Base-by-base conservation (phyloP, 2,888 invertebrate species). In the Metellina segmentata region DNA sequence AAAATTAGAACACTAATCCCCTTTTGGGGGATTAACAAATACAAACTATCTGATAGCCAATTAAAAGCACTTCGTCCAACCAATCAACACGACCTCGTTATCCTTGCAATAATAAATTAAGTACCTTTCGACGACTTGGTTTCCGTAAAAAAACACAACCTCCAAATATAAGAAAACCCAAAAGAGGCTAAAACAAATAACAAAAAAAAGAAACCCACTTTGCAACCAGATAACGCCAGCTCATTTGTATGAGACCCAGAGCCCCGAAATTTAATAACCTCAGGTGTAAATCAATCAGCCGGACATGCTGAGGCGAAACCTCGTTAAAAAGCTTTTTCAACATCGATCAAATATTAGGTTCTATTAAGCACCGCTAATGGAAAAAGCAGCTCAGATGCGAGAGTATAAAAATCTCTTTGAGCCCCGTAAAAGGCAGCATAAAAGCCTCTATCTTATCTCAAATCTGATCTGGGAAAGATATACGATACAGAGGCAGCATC, bases 271-370 rank as follows among this genome's bases (percentile, higher is more conserved):
- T 81, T 87, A 87, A 87, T 81, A 87, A 81, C 72, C 72, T 52
- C 6, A 72, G 19, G n/a, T 52, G 81, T 87, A 87, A 87, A 87
- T 87, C 79, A 87, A 87, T 87, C 87, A 81, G 69, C 13, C n/a
- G 34, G 19, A 53, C 72, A 16, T 48, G 16, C 52, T 52, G 19
- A 19, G 9, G 85, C 53, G 75, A 61, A 61, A 61, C 53, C 61
- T 74, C 86, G 49, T 77, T 85, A 75, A 74, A 85, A 34, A 16
- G 61, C 61, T 61, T 61, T 61, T 61, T 61, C 61, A 61, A 61
- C 61, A 61, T 61, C 61, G 61, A 61, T 61, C 61, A 61, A 61
- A 61, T 61, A 61, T 61, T 61, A 61, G 16, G 61, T 61, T 61
- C 61, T 61, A 61, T 61, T 61, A 61, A 16, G 61, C 13, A 1